Evolutionary conservation across 2,113 vertebrate genomes (phyloP).

Genomic region (Cynopterus brachyotis): DNA sequence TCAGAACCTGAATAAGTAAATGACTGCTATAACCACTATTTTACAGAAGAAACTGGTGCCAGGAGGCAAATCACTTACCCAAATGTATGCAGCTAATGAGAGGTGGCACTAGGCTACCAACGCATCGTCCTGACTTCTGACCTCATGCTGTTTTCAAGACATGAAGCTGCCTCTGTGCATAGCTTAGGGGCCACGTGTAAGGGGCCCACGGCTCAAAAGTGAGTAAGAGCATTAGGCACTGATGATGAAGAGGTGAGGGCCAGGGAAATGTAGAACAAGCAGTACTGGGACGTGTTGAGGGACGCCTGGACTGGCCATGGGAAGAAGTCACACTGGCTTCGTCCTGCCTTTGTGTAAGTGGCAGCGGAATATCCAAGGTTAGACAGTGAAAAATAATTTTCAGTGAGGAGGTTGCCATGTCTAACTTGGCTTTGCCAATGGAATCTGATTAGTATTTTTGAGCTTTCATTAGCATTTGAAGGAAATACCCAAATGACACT

Average conservation of each 20-base stretch:
- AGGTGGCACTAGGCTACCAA: neutral
- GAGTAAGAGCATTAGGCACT: neutral
- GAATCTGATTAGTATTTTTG: constrained; percentile 46
- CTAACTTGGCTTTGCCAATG: neutral
- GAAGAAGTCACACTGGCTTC: neutral
- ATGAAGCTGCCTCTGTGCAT: neutral
- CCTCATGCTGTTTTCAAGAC: neutral
- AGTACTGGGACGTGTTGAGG: neutral
- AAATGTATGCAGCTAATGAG: neutral
- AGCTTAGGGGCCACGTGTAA: neutral
- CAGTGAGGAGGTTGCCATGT: neutral
- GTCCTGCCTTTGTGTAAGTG: neutral
- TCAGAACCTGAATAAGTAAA: neutral
- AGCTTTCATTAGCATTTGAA: constrained; percentile 46
- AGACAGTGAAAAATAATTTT: constrained; percentile 49
- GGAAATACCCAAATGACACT: constrained; percentile 44
- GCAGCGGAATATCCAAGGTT: neutral
- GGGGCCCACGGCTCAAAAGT: neutral
- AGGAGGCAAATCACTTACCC: neutral
- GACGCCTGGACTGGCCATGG: neutral
- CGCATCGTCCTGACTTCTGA: neutral
- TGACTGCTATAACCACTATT: neutral
- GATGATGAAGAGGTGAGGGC: neutral
- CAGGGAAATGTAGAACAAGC: neutral
- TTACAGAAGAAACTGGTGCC: neutral